These are phyloP conservation scores for Neofelis nebulosa DNA, from an alignment of 2,113 vertebrate species.

Conservation along the genomic window DNA sequence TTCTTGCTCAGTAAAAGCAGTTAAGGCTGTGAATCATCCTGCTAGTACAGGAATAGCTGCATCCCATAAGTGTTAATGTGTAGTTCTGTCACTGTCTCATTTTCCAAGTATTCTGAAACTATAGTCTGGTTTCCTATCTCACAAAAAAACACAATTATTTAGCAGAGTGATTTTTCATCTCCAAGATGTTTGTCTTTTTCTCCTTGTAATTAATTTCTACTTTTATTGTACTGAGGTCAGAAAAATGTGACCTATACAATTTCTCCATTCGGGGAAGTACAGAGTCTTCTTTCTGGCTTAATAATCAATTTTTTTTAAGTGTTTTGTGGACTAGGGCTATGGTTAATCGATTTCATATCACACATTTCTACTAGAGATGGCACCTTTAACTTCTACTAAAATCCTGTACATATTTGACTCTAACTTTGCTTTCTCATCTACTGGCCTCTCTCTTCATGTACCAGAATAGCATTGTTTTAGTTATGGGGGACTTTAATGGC, in stretches of 20 bases:
- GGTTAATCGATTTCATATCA: not conserved
- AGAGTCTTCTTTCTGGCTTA: not conserved
- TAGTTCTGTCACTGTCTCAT: not conserved
- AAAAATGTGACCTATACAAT: not conserved
- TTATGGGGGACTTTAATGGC: not conserved
- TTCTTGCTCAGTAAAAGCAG: constrained; percentile 3
- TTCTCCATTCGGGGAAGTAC: not conserved
- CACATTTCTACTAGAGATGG: not conserved
- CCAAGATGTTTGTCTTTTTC: not conserved
- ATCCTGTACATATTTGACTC: not conserved
- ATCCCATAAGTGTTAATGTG: not conserved
- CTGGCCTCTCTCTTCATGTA: not conserved
- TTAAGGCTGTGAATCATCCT: constrained; percentile 41
- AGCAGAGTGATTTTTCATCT: not conserved
- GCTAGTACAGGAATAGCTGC: not conserved
- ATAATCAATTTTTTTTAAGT: not conserved
- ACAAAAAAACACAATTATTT: not conserved
- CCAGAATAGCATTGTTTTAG: not conserved
- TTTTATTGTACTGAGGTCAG: not conserved
- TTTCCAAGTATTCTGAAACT: constrained; percentile 3
- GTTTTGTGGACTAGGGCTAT: not conserved
- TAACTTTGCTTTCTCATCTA: no score
- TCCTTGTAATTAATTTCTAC: constrained; percentile 17
- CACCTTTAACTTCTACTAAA: not conserved
- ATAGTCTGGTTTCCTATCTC: not conserved